A percentile compares a stretch with the other conserved stretches of the same genome.
These are phyloP conservation scores for Holotrichia oblita DNA, from an alignment of 1,140 invertebrate species.

Conservation along the genomic window DNA sequence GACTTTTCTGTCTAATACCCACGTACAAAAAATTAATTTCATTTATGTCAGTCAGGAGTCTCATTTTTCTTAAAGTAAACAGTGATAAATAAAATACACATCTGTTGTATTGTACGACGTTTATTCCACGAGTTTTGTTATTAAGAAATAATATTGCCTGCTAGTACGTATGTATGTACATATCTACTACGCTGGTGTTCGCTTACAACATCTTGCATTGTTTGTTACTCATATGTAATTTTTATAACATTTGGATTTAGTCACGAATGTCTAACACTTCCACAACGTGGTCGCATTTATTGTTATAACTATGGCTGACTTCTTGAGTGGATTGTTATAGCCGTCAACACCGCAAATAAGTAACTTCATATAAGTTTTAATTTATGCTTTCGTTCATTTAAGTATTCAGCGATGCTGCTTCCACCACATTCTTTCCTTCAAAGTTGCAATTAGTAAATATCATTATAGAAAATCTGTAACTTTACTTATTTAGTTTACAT, in stretches of 20 bases:
- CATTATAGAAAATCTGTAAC: too few species aligned
- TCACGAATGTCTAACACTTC: background rate
- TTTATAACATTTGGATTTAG: background rate
- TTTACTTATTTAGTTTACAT: too few species aligned
- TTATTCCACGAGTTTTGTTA: background rate
- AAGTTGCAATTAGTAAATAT: too few species aligned
- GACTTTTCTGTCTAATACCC: background rate
- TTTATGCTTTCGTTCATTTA: too few species aligned
- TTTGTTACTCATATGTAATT: background rate
- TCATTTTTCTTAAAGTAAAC: background rate
- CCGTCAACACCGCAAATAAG: too few species aligned
- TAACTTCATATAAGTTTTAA: too few species aligned
- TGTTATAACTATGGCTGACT: too few species aligned
- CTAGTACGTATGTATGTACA: background rate
- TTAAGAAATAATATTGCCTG: background rate
- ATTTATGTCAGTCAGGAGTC: background rate
- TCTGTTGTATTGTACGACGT: background rate
- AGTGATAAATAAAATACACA: conserved; percentile 9
- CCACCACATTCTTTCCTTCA: too few species aligned
- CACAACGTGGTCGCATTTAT: background rate
- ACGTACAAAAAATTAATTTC: conserved; percentile 16
- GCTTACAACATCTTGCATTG: conserved; percentile 19
- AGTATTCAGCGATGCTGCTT: too few species aligned
- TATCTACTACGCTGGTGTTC: background rate
- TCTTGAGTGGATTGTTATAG: too few species aligned